A percentile compares a stretch with the other conserved stretches of the same genome.
Evolutionary conservation across 2,888 invertebrate genomes (phyloP).

Genomic region (Agrochola circellaris): DNA sequence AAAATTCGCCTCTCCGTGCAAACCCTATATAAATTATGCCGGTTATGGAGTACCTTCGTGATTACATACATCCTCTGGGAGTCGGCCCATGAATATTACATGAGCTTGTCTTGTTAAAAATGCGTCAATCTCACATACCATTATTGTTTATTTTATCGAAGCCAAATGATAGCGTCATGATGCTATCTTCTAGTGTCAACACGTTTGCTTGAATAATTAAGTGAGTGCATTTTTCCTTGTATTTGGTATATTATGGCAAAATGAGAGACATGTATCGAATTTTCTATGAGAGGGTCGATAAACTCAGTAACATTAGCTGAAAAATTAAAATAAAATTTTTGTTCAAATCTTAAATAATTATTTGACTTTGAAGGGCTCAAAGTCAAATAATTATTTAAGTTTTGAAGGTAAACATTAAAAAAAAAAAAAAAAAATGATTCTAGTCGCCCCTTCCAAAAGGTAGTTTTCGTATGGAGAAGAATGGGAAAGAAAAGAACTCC

Average conservation of each 20-base stretch:
- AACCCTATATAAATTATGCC: constrained; percentile 76
- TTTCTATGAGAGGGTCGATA: constrained; percentile 35
- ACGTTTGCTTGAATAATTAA: constrained; percentile 62
- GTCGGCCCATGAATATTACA: constrained; percentile 83
- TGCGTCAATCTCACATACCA: constrained; percentile 81
- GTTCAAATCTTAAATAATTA: too few species aligned
- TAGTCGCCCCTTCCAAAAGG: too few species aligned
- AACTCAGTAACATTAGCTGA: not conserved
- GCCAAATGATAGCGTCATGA: constrained; percentile 71
- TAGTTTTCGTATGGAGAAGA: too few species aligned
- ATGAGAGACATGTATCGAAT: constrained; percentile 36
- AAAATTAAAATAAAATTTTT: too few species aligned
- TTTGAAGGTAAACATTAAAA: too few species aligned
- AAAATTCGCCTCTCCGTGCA: constrained; percentile 45
- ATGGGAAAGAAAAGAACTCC: too few species aligned
- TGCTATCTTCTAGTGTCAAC: constrained; percentile 63
- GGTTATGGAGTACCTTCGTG: constrained; percentile 77
- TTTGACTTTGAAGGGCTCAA: too few species aligned
- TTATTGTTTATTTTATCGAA: constrained; percentile 84
- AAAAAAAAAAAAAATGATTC: too few species aligned
- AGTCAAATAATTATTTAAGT: too few species aligned
- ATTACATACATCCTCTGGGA: constrained; percentile 83
- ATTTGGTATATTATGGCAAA: constrained; percentile 37
- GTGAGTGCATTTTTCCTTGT: constrained; percentile 54
- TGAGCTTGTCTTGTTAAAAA: constrained; percentile 87